Evolutionary conservation across 2,797 vertebrate genomes (phyloP), one percentile per base, ranked within the genome.

Genomic region (Spinus pinus): DNA sequence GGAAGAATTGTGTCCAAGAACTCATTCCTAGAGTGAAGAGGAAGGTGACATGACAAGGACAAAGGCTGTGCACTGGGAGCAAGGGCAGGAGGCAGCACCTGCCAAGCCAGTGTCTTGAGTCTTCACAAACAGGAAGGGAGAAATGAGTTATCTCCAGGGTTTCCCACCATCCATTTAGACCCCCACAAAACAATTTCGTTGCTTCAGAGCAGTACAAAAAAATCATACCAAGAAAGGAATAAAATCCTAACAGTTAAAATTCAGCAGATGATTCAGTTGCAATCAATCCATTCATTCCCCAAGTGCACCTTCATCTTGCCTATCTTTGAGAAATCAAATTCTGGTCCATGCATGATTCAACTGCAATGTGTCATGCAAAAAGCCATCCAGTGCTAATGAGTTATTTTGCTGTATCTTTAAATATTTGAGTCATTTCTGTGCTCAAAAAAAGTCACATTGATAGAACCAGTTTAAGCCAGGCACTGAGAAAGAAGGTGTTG

Each of bases 401-500:
- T 58, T 88, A 71, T 86, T 95, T 88, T 95, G 74, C 56, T 80
- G 13, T 51, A 72, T 66, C 62, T 86, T 92, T 91, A 93, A 89
- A 82, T 78, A 93, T 74, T 85, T 88, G 94, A 93, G 75, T 93
- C 85, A 97, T 73, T 94, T 94, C 33, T 83, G n/a, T 47, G 66
- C 47, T 92, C 37, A 71, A 72, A 81, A 88, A 85, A 72, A 88
- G 67, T 72, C 81, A 86, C 47, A 58, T 6, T 65, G 81, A 71
- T 47, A 30, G 66, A 92, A 93, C 69, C 64, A 86, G 83, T 88
- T 93, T 88, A 86, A 95, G 35, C 39, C 58, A 89, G 73, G 21
- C 61, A 61, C 31, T 7, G 33, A 91, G 51, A 30, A 33, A 90
- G 56, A 61, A 61, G 30, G 44, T 61, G 42, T 1, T 85, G 44